phyloP scores from a whole-genome alignment of 2,797 vertebrate genomes.

The Chelon labrosus region DNA sequence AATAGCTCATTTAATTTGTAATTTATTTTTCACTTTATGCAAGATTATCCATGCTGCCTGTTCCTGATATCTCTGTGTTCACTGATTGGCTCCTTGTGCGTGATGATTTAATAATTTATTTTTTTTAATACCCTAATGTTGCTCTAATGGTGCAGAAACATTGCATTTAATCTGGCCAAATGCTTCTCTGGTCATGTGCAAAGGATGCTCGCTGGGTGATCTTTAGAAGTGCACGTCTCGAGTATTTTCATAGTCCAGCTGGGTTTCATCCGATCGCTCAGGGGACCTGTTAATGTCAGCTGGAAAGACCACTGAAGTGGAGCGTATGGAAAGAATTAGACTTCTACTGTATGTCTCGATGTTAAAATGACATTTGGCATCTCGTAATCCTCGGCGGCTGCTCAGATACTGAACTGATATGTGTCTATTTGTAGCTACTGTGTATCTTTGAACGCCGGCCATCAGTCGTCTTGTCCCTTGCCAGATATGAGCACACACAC shows the following conservation, averaged over 20 bases:
- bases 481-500: neutral
- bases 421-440: neutral
- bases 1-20: slow-evolving; percentile 18
- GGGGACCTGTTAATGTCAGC: slow-evolving; percentile 26
- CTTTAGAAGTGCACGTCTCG: slow-evolving; percentile 10
- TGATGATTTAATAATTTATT: neutral
- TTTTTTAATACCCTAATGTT: neutral
- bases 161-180: slow-evolving; percentile 14
- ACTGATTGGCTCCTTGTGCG: neutral
- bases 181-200: slow-evolving; percentile 3
- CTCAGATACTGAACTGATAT: neutral
- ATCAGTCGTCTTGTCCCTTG: neutral
- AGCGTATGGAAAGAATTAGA: slow-evolving; percentile 35
- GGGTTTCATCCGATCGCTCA: slow-evolving; percentile 8
- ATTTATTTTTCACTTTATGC: neutral
- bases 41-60: slow-evolving; percentile 2
- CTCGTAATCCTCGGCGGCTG: slow-evolving; percentile 2
- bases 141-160: slow-evolving; percentile 17
- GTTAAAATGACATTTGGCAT: slow-evolving; percentile 18
- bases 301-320: slow-evolving; percentile 24
- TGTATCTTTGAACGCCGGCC: neutral
- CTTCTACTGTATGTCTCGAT: neutral
- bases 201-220: slow-evolving; percentile 1
- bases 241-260: neutral
- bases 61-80: neutral